Percentiles rank a stretch among this genome's conserved stretches.
Conservation (phyloP, 1,140 invertebrate species). For the Callitettix versicolor region DNA sequence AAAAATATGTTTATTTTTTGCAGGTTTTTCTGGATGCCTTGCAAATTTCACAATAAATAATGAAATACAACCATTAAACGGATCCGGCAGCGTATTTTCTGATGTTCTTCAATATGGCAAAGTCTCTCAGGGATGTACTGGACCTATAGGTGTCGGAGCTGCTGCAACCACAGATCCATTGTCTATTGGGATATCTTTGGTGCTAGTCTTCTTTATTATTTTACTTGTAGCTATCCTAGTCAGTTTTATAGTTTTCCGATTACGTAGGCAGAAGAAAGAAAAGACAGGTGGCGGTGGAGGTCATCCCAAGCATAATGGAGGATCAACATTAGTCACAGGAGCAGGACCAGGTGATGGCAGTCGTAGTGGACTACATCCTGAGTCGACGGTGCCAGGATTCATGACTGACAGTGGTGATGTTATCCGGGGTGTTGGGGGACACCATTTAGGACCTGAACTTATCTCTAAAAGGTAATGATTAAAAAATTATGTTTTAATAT, state of each 20-base stretch:
- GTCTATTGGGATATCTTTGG: slow-evolving; percentile 80
- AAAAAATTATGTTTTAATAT: not conserved
- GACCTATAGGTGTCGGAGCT: slow-evolving; percentile 57
- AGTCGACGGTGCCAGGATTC: slow-evolving; percentile 41
- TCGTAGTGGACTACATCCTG: slow-evolving; percentile 27
- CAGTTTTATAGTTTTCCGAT: slow-evolving; percentile 78
- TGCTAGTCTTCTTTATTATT: slow-evolving; percentile 89
- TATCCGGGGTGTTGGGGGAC: slow-evolving; percentile 48
- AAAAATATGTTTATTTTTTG: slow-evolving; percentile 19
- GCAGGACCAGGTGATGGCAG: slow-evolving; percentile 18
- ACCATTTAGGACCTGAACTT: slow-evolving; percentile 65
- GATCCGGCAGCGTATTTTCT: slow-evolving; percentile 66
- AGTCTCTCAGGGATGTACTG: slow-evolving; percentile 53
- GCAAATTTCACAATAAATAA: slow-evolving; percentile 81
- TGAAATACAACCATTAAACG: slow-evolving; percentile 80
- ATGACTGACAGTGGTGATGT: slow-evolving; percentile 55
- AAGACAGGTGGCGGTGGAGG: slow-evolving; percentile 48
- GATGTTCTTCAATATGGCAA: slow-evolving; percentile 56
- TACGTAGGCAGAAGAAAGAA: slow-evolving; percentile 74
- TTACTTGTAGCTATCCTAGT: slow-evolving; percentile 77
- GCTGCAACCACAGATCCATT: slow-evolving; percentile 72
- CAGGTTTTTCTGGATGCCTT: slow-evolving; percentile 77
- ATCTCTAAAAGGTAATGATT: slow-evolving; percentile 57
- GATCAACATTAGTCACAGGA: slow-evolving; percentile 36
- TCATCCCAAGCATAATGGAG: slow-evolving; percentile 43